Percentiles rank a stretch among this genome's conserved stretches.
Conservation (phyloP, 1,140 invertebrate genomes). For the Aphidius gifuensis region DNA sequence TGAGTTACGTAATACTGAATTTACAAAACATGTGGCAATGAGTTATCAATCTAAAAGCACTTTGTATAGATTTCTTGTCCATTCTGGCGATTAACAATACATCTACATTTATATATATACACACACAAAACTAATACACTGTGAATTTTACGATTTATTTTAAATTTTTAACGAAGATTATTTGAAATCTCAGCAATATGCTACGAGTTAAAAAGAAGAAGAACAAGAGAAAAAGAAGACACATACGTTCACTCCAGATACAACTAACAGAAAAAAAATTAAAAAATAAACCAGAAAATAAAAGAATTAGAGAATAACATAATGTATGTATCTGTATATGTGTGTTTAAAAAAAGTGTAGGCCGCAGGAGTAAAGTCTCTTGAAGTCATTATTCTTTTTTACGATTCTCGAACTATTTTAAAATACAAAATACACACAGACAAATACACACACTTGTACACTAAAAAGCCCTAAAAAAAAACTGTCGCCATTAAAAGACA, state of each 20-base stretch:
- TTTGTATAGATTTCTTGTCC: constrained; percentile 12
- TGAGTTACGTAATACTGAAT: constrained; percentile 12
- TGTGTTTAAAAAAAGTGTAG: neutral
- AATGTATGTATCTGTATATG: neutral
- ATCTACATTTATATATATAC: neutral
- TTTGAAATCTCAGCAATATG: neutral
- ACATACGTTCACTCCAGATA: neutral
- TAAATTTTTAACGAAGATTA: constrained; percentile 21
- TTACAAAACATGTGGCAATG: constrained; percentile 22
- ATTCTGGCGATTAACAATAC: constrained; percentile 10
- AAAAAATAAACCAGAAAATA: constrained; percentile 1
- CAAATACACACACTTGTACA: neutral
- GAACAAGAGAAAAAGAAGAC: neutral
- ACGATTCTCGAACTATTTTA: constrained; percentile 49
- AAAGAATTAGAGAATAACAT: neutral
- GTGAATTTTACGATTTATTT: constrained; percentile 23
- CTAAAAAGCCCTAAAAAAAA: constrained; percentile 6
- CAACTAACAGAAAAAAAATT: neutral
- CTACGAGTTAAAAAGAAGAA: neutral
- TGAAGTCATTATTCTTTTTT: constrained; percentile 47
- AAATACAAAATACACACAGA: constrained; percentile 35
- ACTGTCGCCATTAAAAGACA: neutral
- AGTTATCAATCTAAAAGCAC: constrained; percentile 19
- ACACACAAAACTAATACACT: neutral
- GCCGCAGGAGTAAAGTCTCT: constrained; percentile 8